Evolutionary conservation across 2,113 vertebrate genomes (phyloP).

Genomic region (Pteronura brasiliensis): DNA sequence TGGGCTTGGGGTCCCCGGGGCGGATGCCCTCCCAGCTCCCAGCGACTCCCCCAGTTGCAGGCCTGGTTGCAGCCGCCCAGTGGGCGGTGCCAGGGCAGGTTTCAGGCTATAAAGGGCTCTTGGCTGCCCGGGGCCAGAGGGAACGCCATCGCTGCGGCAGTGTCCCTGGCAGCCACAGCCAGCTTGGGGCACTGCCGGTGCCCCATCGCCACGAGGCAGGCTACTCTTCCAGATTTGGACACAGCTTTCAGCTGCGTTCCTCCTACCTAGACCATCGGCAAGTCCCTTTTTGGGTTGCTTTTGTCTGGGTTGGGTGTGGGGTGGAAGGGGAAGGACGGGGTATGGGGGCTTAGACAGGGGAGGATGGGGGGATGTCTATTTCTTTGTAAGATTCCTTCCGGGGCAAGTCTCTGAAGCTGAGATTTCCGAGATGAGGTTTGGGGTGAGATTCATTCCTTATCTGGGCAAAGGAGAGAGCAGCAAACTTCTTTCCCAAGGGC

Average conservation of each 20-base stretch:
- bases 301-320: constrained; percentile 41
- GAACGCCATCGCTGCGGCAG: constrained; percentile 55
- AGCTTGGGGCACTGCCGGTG: constrained; percentile 43
- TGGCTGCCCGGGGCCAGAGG: constrained; percentile 65
- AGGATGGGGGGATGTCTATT: neutral
- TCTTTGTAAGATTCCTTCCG: neutral
- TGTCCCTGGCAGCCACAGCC: constrained; percentile 66
- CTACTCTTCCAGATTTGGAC: constrained; percentile 32
- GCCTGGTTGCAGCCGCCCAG: constrained; percentile 70
- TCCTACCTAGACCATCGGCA: constrained; percentile 49
- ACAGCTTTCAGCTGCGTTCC: constrained; percentile 42
- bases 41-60: constrained; percentile 55
- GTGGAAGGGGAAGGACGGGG: neutral
- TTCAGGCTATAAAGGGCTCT: constrained; percentile 76
- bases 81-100: constrained; percentile 78
- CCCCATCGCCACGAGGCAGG: constrained; percentile 25
- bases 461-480: neutral
- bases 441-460: neutral
- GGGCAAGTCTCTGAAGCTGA: neutral
- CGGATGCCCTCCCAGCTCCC: constrained; percentile 53
- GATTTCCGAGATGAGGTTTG: neutral
- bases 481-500: neutral
- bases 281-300: constrained; percentile 64
- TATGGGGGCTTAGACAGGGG: neutral
- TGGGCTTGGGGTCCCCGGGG: constrained; percentile 52